Base-by-base conservation (phyloP, 2,888 invertebrate genomes). In the Dusona sp. region DNA sequence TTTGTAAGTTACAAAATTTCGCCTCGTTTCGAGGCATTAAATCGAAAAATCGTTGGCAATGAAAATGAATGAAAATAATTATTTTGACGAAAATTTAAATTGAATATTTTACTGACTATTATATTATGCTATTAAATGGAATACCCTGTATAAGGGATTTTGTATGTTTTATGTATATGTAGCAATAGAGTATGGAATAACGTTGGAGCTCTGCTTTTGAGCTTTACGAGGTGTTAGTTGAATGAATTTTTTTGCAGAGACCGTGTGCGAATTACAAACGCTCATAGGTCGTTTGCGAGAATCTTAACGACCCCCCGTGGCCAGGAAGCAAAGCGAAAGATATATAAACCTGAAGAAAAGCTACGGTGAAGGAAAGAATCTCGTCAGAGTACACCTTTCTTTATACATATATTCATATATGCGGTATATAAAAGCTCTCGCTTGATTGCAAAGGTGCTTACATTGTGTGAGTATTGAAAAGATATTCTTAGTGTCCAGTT, bases 241-340 rank as follows among this genome's bases (percentile, higher is more conserved):
- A 33, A 42, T 54, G 9, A 79, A 70, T 78, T 48, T 61, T n/a
- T 48, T 64, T 25, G 51, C 61, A 61, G 54, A 64, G 38, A 38
- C 61, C 33, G 51, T 45, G 64, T 11, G n/a, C 29, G 61, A 19
- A 42, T 38, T 54, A 70, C 68, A 70, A 70, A 75, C 70, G 61
- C 75, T 68, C 48, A 25, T 65, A 29, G 42, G 45, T 67, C 80
- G 65, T 74, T 85, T 61, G 78, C 74, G 64, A 45, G 72, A 29
- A 80, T 86, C 83, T 86, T 86, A 83, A 83, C 80, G 86, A 86
- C 83, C 80, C 86, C 83, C 86, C 79, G 82, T 42, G 72, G 86
- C 79, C 65, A 78, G 79, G 86, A 83, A 86, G 70, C 38, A 77
- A 78, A 81, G 81, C 85, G 42, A 13, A 19, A 72, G 64, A 67